Evolutionary conservation across 1,140 invertebrate species (phyloP), one percentile per base, ranked within the genome.

Genomic region (Planococcus citri): DNA sequence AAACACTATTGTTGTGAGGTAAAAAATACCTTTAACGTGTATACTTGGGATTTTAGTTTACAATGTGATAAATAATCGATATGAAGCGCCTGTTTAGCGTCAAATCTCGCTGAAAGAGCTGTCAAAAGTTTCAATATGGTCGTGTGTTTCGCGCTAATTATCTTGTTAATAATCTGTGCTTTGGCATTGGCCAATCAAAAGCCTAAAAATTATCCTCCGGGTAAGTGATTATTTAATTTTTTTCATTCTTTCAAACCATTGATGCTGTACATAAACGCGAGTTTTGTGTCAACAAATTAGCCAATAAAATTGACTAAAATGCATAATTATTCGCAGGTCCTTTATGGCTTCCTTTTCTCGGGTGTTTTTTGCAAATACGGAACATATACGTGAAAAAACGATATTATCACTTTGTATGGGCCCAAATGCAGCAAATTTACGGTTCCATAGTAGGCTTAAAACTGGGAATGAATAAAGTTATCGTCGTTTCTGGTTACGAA

Each of bases 401-500:
- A 20, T 82, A 78, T 70, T 73, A 72, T 29, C 75, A 82, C 69
- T 14, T 78, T 3, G 78, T 76, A 8, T 76, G 80, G 68, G 70
- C 78, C 38, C 70, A 78, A 27, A 51, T 81, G 1, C 20, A 73
- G 0, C 21, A 74, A 29, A 72, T 17, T 0, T 81, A 82, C 68
- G 81, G 82, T 0, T 76, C 80, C 0, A 71, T 84, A 1, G 37
- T 81, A 25, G 82, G 82, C 10, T 69, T 84, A 10, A 80, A 82
- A 72, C 73, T 86, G 24, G 88, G 88, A 0, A 77, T 76, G 10
- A 78, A 84, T 51, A 78, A 82, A 27, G 74, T 88, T 0, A 83
- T 89, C 1, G 74, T 86, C 4, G 80, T 88, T 0, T 85, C 82
- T n/a, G 83, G 84, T 0, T 79, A 82, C 71, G 80, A 85, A 51